Percentiles rank a stretch among this genome's conserved stretches.
These are phyloP conservation scores for Agrilus cyanescens DNA, from an alignment of 2,888 invertebrate genomes.

Conservation along the genomic window DNA sequence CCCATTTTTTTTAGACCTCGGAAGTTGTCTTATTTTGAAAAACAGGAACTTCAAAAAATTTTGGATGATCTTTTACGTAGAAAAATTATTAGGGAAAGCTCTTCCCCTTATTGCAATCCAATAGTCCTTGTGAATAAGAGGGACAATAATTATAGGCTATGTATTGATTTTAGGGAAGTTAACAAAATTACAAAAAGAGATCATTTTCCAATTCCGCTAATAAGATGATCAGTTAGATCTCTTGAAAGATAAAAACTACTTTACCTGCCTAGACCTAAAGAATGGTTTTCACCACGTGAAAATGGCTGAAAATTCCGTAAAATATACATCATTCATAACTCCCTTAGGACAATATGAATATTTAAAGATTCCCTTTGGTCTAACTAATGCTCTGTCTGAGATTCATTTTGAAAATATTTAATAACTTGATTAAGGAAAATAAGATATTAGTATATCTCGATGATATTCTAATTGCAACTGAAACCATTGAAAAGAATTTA, in stretches of 20 bases:
- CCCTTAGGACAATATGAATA: constrained; percentile 20
- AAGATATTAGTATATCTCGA: constrained; percentile 12
- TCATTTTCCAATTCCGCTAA: constrained; percentile 17
- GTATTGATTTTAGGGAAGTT: too few relatives aligned
- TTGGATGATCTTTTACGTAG: constrained; percentile 12
- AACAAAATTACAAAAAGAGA: too few relatives aligned
- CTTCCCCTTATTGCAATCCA: constrained; percentile 18
- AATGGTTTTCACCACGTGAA: constrained; percentile 22
- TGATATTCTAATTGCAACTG: constrained; percentile 12
- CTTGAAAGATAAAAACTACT: constrained; percentile 18
- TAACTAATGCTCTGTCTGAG: constrained; percentile 16
- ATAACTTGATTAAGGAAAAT: constrained; percentile 5
- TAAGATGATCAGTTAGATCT: constrained; percentile 21
- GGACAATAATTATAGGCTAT: constrained; percentile 17
- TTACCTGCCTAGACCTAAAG: constrained; percentile 21
- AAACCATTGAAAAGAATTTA: constrained; percentile 11
- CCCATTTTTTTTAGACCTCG: constrained; percentile 10
- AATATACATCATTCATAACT: constrained; percentile 23
- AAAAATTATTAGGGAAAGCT: constrained; percentile 22
- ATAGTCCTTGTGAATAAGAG: constrained; percentile 19
- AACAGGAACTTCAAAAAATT: constrained; percentile 11
- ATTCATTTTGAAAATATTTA: constrained; percentile 10
- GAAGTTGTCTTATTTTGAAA: constrained; percentile 15
- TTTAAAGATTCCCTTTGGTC: constrained; percentile 19
- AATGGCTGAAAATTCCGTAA: constrained; percentile 16